Evolutionary conservation across 1,140 invertebrate species (phyloP).

Genomic region (Periplaneta americana): DNA sequence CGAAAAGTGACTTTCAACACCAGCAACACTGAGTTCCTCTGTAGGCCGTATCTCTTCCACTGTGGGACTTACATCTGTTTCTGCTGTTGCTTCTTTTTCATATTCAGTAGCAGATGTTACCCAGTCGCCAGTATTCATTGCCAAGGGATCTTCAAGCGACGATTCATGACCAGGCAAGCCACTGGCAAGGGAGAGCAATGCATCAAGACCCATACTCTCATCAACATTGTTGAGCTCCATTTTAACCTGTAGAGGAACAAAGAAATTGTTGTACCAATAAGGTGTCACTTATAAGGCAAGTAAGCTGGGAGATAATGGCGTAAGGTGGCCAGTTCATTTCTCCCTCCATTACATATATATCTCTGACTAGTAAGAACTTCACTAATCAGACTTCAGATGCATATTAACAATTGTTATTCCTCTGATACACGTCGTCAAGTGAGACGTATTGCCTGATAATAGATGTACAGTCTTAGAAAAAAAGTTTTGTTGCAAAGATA

Average conservation of each 20-base stretch:
- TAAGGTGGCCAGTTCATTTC: no score
- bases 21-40: background rate
- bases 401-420: no score
- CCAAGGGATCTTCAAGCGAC: background rate
- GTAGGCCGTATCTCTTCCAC: background rate
- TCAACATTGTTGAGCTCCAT: background rate
- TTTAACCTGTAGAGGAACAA: background rate
- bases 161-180: background rate
- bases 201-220: slow-evolving; percentile 6
- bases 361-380: no score
- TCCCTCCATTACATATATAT: no score
- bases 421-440: no score
- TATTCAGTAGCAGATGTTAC: background rate
- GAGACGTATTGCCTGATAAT: no score
- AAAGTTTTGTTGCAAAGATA: no score
- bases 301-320: no score
- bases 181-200: background rate
- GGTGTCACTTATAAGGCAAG: no score
- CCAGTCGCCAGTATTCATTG: background rate
- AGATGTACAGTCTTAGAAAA: no score
- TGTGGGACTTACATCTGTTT: background rate
- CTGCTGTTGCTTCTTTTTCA: background rate
- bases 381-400: no score
- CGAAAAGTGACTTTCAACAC: background rate
- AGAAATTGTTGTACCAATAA: no score